phyloP scores from a whole-genome alignment of 2,797 vertebrate genomes.

The Pachyuromys duprasi region DNA sequence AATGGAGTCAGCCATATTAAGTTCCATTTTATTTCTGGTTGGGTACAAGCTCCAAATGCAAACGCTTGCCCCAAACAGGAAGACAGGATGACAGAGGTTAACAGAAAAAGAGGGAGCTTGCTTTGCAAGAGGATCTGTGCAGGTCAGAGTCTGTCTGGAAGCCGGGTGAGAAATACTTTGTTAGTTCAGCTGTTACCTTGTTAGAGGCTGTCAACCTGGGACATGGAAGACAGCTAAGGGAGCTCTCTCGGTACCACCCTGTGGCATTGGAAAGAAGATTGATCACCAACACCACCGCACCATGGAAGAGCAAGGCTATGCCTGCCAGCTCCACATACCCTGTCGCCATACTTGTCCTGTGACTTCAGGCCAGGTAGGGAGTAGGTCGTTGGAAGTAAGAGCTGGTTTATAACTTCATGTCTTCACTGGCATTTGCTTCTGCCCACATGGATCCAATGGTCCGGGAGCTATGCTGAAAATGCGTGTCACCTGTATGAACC shows the following conservation, averaged over 20 bases:
- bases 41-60: neutral
- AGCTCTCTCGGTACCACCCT: too few relatives aligned
- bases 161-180: neutral
- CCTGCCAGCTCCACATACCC: neutral
- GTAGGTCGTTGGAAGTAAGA: neutral
- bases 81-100: neutral
- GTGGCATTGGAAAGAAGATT: neutral
- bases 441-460: neutral
- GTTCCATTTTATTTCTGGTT: neutral
- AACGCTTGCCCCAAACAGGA: neutral
- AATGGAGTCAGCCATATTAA: neutral
- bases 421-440: neutral
- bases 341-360: neutral
- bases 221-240: neutral
- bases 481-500: neutral
- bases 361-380: neutral
- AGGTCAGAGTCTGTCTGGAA: neutral
- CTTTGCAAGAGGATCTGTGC: neutral
- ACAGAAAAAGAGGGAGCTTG: neutral
- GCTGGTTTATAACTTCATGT: neutral
- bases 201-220: neutral
- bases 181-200: neutral
- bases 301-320: neutral
- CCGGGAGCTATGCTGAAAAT: neutral
- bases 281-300: neutral